Percentiles rank a stretch among this genome's conserved stretches.
These are phyloP conservation scores for Acrocyrtus sp. DNA, from an alignment of 2,888 invertebrate genomes.

Conservation along the genomic window DNA sequence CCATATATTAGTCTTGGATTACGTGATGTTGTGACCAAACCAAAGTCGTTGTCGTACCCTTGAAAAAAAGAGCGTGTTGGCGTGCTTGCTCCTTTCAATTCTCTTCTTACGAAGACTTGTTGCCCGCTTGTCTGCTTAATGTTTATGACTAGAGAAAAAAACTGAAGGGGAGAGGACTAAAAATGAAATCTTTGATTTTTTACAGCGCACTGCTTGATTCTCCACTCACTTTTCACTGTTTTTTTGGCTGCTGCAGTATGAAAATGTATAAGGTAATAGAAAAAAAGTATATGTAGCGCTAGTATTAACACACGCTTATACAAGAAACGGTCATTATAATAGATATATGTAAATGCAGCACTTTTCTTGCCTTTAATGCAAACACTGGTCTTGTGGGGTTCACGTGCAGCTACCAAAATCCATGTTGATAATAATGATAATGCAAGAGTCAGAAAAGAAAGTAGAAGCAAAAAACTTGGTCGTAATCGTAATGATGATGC, in stretches of 20 bases:
- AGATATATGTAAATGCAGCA: constrained; percentile 15
- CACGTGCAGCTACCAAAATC: constrained; percentile 28
- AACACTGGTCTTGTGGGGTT: constrained; percentile 35
- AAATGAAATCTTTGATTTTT: too few species aligned
- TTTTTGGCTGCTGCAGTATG: neutral
- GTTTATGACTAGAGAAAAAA: neutral
- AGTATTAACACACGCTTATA: neutral
- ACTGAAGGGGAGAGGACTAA: neutral
- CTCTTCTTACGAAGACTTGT: constrained; percentile 1
- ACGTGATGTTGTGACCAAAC: constrained; percentile 11
- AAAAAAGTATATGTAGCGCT: neutral
- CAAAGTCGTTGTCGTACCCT: neutral
- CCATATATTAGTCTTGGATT: constrained; percentile 8
- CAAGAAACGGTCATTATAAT: neutral
- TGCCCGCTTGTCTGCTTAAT: constrained; percentile 29
- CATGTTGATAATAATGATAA: constrained; percentile 1
- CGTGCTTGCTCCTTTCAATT: too few species aligned
- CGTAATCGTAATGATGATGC: neutral
- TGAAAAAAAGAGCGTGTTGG: constrained; percentile 2
- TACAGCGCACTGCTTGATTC: too few species aligned
- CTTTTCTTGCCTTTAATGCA: constrained; percentile 22
- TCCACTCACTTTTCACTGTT: too few species aligned
- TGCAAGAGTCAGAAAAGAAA: constrained; percentile 7
- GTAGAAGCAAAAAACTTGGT: neutral
- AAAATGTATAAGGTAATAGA: neutral